Base-by-base conservation (phyloP, 37 sponge, comb jelly and placozoan species). In the Dysidea cf. avara region DNA sequence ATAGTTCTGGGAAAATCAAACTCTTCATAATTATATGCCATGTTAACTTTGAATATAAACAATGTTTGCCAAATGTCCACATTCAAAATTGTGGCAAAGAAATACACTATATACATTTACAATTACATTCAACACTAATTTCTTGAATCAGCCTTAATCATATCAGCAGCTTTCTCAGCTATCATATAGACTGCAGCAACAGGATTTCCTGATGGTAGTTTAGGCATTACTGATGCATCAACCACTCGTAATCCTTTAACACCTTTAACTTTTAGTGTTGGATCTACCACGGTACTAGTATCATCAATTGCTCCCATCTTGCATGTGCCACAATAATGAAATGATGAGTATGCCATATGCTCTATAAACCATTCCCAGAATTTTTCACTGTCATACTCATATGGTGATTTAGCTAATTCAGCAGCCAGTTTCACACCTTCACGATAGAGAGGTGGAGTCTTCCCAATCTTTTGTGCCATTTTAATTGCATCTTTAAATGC, bases 161-260 rank as follows among this genome's bases (percentile, higher is more conserved):
- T n/a, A n/a, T n/a, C n/a, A n/a, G n/a, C n/a, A n/a, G n/a, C n/a
- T n/a, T n/a, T n/a, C n/a, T n/a, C n/a, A n/a, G n/a, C n/a, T n/a
- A n/a, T n/a, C 95, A 94, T 94, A 16, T 86, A 61, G 5, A 47
- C 64, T 0, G 90, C 83, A 1, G 86, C 94, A 59, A 86, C 74
- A 28, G 78, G 67, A 53, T 89, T 89, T n/a, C 95, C 90, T 29
- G 86, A 74, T 0, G 67, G 53, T 0, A 90, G 38, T 39, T 77
- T 71, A 1, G 95, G 95, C 81, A 94, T 89, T 2, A 94, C 70
- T 20, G 90, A 89, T 7, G 95, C 95, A 76, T 94, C 95, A 0
- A 82, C 90, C 26, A 94, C 95, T 11, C n/a, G n/a, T n/a, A n/a
- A n/a, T n/a, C n/a, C n/a, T n/a, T n/a, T n/a, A n/a, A n/a, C n/a